Percentiles rank a stretch among this genome's conserved stretches.
Conservation (phyloP, 2,888 invertebrate species). For the Gasteruption jaculator region DNA sequence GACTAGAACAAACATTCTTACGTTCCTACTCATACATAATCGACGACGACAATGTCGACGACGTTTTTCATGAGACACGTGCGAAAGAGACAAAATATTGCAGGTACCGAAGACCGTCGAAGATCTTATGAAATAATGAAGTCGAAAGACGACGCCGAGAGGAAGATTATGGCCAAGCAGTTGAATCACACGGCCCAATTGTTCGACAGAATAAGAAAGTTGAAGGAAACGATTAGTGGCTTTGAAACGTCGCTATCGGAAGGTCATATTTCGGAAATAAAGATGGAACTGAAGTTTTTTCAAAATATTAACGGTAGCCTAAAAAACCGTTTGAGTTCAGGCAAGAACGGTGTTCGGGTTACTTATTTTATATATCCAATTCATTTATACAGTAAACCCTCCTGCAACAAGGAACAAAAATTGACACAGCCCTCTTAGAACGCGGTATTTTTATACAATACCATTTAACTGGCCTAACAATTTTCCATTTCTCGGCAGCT, state of each 20-base stretch:
- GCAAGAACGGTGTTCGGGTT: conserved; percentile 25
- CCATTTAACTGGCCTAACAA: no score
- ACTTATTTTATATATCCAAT: conserved; percentile 5
- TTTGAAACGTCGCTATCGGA: no score
- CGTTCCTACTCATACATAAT: no score
- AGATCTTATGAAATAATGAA: conserved; percentile 29
- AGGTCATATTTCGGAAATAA: conserved; percentile 27
- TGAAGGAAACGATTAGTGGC: conserved; percentile 25
- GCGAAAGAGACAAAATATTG: no score
- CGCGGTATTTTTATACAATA: no score
- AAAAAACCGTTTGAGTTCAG: conserved; percentile 28
- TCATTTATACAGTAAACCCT: no score
- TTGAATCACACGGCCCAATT: conserved; percentile 25
- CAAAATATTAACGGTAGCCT: conserved; percentile 23
- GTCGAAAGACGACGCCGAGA: conserved; percentile 33
- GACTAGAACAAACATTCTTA: no score
- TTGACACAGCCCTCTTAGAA: no score
- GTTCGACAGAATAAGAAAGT: conserved; percentile 26
- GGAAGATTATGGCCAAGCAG: conserved; percentile 30
- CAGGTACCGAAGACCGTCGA: conserved; percentile 29
- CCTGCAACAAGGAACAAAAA: no score
- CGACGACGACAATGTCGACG: no score
- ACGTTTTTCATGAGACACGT: no score
- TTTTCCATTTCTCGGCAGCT: no score
- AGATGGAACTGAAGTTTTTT: conserved; percentile 29